These are phyloP conservation scores for Philotrypesis tridentata DNA, from an alignment of 1,140 invertebrate species.

Conservation along the genomic window DNA sequence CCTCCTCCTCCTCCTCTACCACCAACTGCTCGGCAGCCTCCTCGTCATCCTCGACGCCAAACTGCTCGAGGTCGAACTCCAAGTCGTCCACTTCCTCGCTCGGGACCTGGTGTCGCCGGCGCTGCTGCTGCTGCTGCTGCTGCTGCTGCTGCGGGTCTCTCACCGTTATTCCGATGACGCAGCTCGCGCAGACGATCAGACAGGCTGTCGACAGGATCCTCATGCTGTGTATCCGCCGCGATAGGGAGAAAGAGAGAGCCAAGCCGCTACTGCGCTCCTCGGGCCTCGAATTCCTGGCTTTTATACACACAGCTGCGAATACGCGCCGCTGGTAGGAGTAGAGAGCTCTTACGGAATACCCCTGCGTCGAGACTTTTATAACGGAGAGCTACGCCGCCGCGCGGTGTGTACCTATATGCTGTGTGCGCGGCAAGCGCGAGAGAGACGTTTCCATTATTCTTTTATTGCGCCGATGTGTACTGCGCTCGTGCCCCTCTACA, in stretches of 20 bases:
- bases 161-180: neutral
- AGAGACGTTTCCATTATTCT: neutral
- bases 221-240: neutral
- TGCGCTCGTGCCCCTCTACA: too few species aligned
- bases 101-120: neutral
- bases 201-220: neutral
- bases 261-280: neutral
- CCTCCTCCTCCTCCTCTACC: neutral
- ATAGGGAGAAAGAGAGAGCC: neutral
- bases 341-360: too few species aligned
- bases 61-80: slow-evolving; percentile 22
- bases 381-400: neutral
- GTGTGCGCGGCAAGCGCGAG: too few species aligned
- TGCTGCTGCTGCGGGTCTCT: too few species aligned
- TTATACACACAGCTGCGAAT: slow-evolving; percentile 13
- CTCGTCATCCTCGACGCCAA: slow-evolving; percentile 33
- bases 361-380: too few species aligned
- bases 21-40: too few species aligned
- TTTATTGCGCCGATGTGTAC: neutral
- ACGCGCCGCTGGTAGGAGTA: neutral
- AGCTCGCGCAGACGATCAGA: slow-evolving; percentile 20
- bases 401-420: too few species aligned
- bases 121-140: too few species aligned
- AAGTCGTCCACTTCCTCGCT: neutral
- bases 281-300: slow-evolving; percentile 16